phyloP scores from a whole-genome alignment of 2,113 vertebrate species.

The Pseudorhombus dupliciocellatus region DNA sequence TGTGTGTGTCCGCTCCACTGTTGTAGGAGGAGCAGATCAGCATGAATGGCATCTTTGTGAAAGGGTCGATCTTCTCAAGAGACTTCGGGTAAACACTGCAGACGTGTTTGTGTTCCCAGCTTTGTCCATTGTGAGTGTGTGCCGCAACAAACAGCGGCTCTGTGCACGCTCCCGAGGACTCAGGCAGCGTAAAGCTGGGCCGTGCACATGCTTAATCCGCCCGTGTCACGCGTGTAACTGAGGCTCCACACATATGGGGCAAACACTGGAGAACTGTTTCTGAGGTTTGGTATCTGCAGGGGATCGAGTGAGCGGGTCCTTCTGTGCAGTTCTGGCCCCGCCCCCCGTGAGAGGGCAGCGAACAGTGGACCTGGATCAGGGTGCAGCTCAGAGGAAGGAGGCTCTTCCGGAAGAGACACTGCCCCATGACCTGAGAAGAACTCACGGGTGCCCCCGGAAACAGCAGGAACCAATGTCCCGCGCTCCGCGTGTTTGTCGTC shows the following conservation, averaged over 20 bases:
- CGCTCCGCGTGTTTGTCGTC: background rate
- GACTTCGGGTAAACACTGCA: conserved; percentile 52
- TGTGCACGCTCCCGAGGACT: conserved; percentile 51
- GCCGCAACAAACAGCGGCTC: conserved; percentile 60
- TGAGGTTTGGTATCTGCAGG: background rate
- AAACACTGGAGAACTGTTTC: too few relatives aligned
- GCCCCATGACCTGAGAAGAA: too few relatives aligned
- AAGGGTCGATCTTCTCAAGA: conserved; percentile 62
- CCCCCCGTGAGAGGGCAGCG: conserved; percentile 8
- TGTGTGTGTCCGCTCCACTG: conserved; percentile 39
- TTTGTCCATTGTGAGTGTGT: conserved; percentile 69
- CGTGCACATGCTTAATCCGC: conserved; percentile 33
- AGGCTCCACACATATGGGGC: background rate
- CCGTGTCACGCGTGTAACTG: conserved; percentile 20
- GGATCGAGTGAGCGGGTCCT: too few relatives aligned
- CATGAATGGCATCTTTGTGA: conserved; percentile 74
- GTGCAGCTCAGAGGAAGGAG: conserved; percentile 20
- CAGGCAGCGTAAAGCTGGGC: conserved; percentile 32
- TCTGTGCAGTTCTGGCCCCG: too few relatives aligned
- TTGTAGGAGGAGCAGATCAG: conserved; percentile 49
- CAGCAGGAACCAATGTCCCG: too few relatives aligned
- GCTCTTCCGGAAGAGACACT: background rate
- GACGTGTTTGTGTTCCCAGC: conserved; percentile 65
- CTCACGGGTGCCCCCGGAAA: background rate
- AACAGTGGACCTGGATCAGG: conserved; percentile 41